Evolutionary conservation across 2,888 invertebrate species (phyloP).

Genomic region (Odontocolon sp.): DNA sequence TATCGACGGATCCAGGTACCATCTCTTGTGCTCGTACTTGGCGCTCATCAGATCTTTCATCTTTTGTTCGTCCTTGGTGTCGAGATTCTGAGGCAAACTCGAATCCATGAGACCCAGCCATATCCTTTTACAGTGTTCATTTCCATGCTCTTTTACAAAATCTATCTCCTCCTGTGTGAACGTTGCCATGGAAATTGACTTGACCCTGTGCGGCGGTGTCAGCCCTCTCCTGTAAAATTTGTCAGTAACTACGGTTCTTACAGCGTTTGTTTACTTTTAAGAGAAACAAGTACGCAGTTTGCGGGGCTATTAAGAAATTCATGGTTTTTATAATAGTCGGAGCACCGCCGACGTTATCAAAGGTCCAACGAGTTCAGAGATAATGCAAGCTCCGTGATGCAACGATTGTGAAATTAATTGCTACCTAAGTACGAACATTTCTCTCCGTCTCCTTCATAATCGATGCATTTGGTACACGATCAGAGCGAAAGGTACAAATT

Average conservation of each 20-base stretch:
- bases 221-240: constrained; percentile 90
- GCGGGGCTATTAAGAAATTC: background rate
- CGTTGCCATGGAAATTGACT: constrained; percentile 99
- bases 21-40: constrained; percentile 96
- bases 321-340: background rate
- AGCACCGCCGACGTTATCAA: constrained; percentile 29
- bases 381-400: constrained; percentile 30
- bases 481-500: constrained; percentile 26
- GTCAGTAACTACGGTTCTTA: background rate
- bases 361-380: constrained; percentile 37
- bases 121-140: constrained; percentile 95
- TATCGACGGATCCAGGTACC: constrained; percentile 80
- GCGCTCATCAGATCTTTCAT: constrained; percentile 96
- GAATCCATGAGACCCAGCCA: constrained; percentile 96
- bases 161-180: constrained; percentile 98
- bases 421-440: background rate
- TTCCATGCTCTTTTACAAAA: constrained; percentile 93
- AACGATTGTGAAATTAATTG: constrained; percentile 42
- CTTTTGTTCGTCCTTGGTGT: constrained; percentile 93
- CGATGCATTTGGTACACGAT: background rate
- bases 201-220: constrained; percentile 98
- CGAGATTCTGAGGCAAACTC: constrained; percentile 75
- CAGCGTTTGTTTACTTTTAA: background rate
- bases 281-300: background rate
- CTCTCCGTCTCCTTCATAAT: background rate